Evolutionary conservation across 1,140 invertebrate genomes (phyloP), one percentile per base, ranked within the genome.

Genomic region (Psix sp.): DNA sequence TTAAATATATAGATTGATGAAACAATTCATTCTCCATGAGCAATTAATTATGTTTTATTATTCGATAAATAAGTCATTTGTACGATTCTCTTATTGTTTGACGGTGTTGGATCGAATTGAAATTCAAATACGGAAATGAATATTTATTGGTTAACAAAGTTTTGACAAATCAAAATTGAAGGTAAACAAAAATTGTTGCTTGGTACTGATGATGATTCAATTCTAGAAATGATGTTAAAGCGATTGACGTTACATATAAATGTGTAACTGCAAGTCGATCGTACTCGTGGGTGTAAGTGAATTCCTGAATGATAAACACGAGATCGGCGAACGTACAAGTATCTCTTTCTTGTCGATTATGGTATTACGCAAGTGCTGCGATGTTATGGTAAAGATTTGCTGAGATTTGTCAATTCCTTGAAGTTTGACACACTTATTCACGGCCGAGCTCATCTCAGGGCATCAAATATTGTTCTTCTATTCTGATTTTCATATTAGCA

Each of bases 321-420:
- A 36, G 51, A 65, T 65, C 36, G 20, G 45, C 45, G 52, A 48
- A 42, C 38, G 24, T 52, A 36, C 42, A 35, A 66, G 33, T 59
- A 31, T 56, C 35, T 40, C 20, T 5, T 38, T 72, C 39, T 52
- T 18, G 38, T 56, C 71, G 39, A 46, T 63, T 49, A 74, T 54
- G 26, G 42, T 38, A 57, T 74, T 67, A 63, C 63, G 45, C 57
- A 72, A 72, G 52, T 56, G 10, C 26, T 16, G 38, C 21, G 46
- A 68, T 59, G 51, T 63, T 74, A 57, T 62, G 49, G 56, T 39
- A 67, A 74, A 74, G 56, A 46, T 74, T 74, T 67, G 62, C 54
- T 62, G 36, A 31, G 46, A 65, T 59, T 73, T 73, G 52, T 73
- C 31, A 52, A 52, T 65, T 65, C 39, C 35, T 48, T 48, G 39